Base-by-base conservation (phyloP, 2,888 invertebrate species). In the Pammene aurita region DNA sequence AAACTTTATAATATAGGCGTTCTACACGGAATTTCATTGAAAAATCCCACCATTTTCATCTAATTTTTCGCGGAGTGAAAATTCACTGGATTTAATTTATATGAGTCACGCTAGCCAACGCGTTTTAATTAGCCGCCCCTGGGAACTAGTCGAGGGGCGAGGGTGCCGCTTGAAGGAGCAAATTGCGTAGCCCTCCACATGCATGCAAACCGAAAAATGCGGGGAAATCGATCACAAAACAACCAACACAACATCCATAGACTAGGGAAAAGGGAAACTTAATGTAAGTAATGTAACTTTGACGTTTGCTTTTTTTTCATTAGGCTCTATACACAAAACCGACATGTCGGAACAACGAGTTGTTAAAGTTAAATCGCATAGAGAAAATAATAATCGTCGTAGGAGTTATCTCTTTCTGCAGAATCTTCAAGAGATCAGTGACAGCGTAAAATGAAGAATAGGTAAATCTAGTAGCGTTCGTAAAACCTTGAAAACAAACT, bases 181-280 rank as follows among this genome's bases (percentile, higher is more conserved):
- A 63, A 57, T 42, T 34, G 14, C 18, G 44, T 41, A 63, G 44
- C 57, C 52, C 63, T 57, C 35, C 35, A 52, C 52, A 58, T 64
- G 14, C 52, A 52, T 52, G 44, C 57, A 57, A 68, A 57, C 63
- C 38, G 57, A 68, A 68, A 68, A 68, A 64, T 68, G 68, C 68
- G 68, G 68, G 68, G 63, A 68, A 68, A 68, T 68, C 68, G 68
- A 68, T 68, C 68, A 68, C 68, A 68, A 63, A 64, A 68, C 63
- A 68, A 68, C 68, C 68, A 63, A 67, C 67, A 68, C 57, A 63
- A 63, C 68, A 68, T 18, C 34, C 68, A 64, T 64, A 68, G 68
- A 63, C 57, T 41, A 54, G 42, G 52, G 35, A 63, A 58, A 68
- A 54, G 42, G 52, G 35, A 63, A 58, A 68, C 44, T 58, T 46